Percentiles rank a stretch among this genome's conserved stretches.
Conservation (phyloP, 2,888 invertebrate genomes). For the Chymomyza fuscimana region DNA sequence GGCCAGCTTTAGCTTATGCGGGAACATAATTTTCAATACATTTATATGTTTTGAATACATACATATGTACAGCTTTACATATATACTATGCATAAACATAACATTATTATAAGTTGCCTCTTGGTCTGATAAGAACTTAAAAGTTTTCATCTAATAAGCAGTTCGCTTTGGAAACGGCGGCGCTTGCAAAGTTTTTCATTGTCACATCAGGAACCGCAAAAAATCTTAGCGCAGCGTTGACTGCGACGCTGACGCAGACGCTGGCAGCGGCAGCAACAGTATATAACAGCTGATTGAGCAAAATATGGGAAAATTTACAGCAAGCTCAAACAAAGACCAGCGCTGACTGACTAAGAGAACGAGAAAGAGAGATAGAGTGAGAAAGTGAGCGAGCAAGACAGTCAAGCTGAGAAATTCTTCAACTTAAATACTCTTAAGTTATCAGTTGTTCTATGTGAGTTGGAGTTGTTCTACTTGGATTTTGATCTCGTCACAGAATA, state of each 20-base stretch:
- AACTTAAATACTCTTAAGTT: neutral
- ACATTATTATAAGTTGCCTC: constrained; percentile 53
- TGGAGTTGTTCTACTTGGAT: too few relatives aligned
- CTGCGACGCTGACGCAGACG: neutral
- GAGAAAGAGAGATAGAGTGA: too few relatives aligned
- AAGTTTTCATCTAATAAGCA: constrained; percentile 36
- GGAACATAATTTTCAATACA: constrained; percentile 26
- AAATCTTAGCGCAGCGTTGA: neutral
- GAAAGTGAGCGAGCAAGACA: too few relatives aligned
- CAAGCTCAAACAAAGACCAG: neutral
- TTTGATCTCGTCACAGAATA: too few relatives aligned
- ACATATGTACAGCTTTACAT: constrained; percentile 8
- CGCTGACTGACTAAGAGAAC: neutral
- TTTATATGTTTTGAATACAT: neutral
- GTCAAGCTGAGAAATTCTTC: neutral
- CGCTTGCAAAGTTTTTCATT: constrained; percentile 1
- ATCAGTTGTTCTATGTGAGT: neutral
- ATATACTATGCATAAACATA: constrained; percentile 33
- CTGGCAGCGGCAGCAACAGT: neutral
- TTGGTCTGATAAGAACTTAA: constrained; percentile 34
- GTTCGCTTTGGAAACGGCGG: neutral
- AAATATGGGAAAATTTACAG: neutral
- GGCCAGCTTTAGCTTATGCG: neutral
- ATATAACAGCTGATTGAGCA: neutral
- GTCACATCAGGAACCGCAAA: constrained; percentile 1